Percentiles rank a stretch among this genome's conserved stretches.
Evolutionary conservation across 2,797 vertebrate genomes (phyloP).

Genomic region (Pangasius djambal): DNA sequence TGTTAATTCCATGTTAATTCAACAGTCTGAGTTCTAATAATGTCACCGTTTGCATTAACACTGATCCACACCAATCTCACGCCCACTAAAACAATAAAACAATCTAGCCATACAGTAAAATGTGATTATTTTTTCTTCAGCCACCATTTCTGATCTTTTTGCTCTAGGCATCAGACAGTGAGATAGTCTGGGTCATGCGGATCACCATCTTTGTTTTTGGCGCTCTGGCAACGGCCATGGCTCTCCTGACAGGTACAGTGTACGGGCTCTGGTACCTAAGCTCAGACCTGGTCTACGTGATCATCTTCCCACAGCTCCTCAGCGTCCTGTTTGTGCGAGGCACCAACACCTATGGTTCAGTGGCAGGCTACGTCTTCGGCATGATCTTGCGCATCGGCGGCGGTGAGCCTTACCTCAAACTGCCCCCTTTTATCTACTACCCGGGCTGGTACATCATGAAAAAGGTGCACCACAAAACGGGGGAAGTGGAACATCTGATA

Average conservation of each 20-base stretch:
- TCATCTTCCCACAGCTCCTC: slow-evolving; percentile 96
- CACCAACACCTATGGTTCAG: slow-evolving; percentile 95
- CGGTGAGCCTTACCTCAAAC: slow-evolving; percentile 90
- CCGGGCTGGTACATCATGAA: slow-evolving; percentile 84
- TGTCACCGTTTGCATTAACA: not conserved
- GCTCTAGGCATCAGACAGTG: slow-evolving; percentile 89
- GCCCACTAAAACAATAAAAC: slow-evolving; percentile 2
- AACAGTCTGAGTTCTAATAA: not conserved
- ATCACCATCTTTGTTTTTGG: slow-evolving; percentile 93
- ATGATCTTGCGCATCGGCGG: slow-evolving; percentile 90
- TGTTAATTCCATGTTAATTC: slow-evolving; percentile 1
- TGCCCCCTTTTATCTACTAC: slow-evolving; percentile 93
- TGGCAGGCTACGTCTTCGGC: slow-evolving; percentile 90
- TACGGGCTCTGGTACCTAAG: slow-evolving; percentile 98
- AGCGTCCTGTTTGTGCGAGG: slow-evolving; percentile 93
- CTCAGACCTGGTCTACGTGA: slow-evolving; percentile 96
- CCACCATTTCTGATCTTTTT: not conserved
- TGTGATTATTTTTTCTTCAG: not conserved
- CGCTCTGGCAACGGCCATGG: slow-evolving; percentile 92
- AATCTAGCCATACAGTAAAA: not conserved
- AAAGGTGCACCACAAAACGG: slow-evolving; percentile 68
- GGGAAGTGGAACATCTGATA: slow-evolving; percentile 75
- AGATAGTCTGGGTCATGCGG: slow-evolving; percentile 97
- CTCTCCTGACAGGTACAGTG: slow-evolving; percentile 89
- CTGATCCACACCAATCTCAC: not conserved